These are phyloP conservation scores for Alviniconcha marisindica DNA, from an alignment of 1,140 invertebrate species.

Conservation along the genomic window DNA sequence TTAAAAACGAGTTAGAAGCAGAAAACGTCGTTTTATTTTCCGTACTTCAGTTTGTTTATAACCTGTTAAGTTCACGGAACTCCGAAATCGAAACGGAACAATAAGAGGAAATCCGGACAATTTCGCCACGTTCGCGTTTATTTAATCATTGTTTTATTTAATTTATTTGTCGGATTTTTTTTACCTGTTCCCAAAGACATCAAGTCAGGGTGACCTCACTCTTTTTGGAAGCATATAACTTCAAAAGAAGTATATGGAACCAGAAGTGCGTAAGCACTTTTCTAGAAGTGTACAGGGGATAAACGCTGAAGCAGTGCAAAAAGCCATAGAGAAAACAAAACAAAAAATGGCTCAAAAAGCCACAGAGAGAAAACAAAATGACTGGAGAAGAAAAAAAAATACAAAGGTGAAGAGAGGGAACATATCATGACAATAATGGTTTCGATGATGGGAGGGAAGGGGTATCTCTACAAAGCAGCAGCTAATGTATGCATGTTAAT, in stretches of 20 bases:
- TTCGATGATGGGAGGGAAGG: constrained; percentile 35
- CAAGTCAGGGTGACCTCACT: background rate
- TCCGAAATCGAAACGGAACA: no score
- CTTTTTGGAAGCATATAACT: background rate
- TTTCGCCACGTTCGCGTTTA: no score
- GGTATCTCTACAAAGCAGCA: constrained; percentile 23
- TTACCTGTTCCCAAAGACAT: constrained; percentile 14
- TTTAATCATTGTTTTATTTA: no score
- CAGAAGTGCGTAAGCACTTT: no score
- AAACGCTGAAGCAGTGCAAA: constrained; percentile 29
- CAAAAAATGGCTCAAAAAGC: background rate
- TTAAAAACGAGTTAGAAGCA: no score
- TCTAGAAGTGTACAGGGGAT: no score
- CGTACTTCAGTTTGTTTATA: no score
- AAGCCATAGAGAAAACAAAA: background rate
- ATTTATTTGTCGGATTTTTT: no score
- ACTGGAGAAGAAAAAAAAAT: background rate
- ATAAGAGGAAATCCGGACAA: no score
- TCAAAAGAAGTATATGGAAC: no score
- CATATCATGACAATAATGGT: constrained; percentile 42
- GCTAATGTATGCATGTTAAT: background rate
- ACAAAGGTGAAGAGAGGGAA: background rate
- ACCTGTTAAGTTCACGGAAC: no score
- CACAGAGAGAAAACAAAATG: background rate
- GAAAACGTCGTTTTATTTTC: no score